Conservation (phyloP, 2,888 invertebrate species). For the Polyommatus iphigenia region DNA sequence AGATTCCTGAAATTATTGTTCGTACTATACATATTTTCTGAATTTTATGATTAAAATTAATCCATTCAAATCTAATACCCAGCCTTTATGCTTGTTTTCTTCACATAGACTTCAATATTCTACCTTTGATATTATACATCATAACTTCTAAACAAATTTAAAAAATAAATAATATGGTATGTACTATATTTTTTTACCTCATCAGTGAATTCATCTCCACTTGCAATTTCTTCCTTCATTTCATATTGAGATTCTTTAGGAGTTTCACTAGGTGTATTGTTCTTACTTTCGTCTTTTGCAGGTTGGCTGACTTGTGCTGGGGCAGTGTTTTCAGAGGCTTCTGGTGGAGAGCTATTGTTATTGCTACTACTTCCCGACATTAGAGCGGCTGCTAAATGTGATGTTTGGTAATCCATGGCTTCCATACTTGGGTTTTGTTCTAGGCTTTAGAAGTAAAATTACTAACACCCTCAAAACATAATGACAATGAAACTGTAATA, state of each 20-base stretch:
- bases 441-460: not conserved
- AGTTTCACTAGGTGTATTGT: slow-evolving; percentile 50
- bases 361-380: slow-evolving; percentile 56
- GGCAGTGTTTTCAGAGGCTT: slow-evolving; percentile 42
- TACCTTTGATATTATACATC: not conserved
- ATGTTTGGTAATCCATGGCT: slow-evolving; percentile 72
- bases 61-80: not conserved
- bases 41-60: not conserved
- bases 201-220: slow-evolving; percentile 31
- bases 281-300: slow-evolving; percentile 44
- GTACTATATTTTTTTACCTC: slow-evolving; percentile 6
- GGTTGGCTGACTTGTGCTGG: slow-evolving; percentile 5
- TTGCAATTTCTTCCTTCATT: slow-evolving; percentile 62
- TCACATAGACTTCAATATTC: not conserved
- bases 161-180: not conserved
- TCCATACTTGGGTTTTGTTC: not conserved
- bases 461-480: too few species aligned
- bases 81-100: not conserved
- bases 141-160: not conserved
- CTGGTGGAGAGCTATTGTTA: not conserved
- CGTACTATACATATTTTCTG: not conserved
- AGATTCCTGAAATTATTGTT: slow-evolving; percentile 58
- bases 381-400: slow-evolving; percentile 73
- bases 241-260: slow-evolving; percentile 60
- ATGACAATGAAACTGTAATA: too few species aligned